A percentile compares a stretch with the other conserved stretches of the same genome.
Conservation (phyloP, 2,888 invertebrate genomes). For the Pachliopta kotzebuea region DNA sequence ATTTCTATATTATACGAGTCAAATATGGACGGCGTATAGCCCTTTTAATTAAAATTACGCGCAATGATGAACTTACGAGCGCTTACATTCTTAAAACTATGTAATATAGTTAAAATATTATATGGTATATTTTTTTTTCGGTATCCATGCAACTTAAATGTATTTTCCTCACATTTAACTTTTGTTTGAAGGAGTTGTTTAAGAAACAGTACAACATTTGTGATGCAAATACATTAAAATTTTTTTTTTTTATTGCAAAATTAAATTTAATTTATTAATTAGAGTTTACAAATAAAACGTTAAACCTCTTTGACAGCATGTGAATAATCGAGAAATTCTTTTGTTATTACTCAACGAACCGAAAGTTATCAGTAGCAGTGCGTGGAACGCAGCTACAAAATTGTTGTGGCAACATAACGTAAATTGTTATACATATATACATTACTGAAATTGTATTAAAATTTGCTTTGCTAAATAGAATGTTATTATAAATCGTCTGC, state of each 20-base stretch:
- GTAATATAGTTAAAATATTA: background rate
- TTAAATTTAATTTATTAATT: background rate
- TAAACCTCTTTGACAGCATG: background rate
- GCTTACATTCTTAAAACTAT: background rate
- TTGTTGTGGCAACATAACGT: background rate
- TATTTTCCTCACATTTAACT: too few relatives aligned
- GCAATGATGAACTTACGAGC: background rate
- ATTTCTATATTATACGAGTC: background rate
- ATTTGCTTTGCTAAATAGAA: background rate
- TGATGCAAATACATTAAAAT: background rate
- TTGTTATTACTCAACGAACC: background rate
- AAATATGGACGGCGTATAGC: background rate
- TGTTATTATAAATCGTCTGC: too few relatives aligned
- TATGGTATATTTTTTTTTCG: too few relatives aligned
- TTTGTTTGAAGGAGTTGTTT: background rate
- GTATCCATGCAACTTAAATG: too few relatives aligned
- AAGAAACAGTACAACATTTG: background rate
- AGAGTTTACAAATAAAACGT: background rate
- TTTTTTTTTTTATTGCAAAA: background rate
- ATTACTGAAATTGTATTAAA: background rate
- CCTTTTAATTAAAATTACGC: background rate
- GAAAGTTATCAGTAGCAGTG: background rate
- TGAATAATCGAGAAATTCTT: background rate
- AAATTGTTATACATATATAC: background rate
- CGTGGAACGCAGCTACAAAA: background rate